Evolutionary conservation across 53 echinoderm and acorn worm species (phyloP).

Genomic region (Echinometra lucunter): DNA sequence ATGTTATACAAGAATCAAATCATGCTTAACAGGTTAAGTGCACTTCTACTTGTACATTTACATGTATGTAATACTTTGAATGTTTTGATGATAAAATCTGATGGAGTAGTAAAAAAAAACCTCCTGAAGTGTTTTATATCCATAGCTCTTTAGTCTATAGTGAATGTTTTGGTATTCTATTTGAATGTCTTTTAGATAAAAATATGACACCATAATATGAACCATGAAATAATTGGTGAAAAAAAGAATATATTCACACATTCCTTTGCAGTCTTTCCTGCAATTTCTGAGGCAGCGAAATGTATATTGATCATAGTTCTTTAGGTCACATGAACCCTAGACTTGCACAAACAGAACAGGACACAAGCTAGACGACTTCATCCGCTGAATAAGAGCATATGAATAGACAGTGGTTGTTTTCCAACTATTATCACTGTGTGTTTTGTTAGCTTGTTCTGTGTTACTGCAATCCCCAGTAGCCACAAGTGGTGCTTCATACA

Average conservation of each 20-base stretch:
- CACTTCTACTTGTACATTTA: not conserved
- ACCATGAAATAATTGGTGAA: not conserved
- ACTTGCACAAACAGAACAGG: constrained; percentile 1
- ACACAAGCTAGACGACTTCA: not conserved
- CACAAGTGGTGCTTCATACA: constrained; percentile 30
- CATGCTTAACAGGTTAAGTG: no score
- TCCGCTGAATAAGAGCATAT: not conserved
- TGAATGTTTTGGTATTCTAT: no score
- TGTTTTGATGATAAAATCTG: not conserved
- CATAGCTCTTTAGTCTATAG: no score
- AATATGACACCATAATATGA: not conserved
- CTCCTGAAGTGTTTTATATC: no score
- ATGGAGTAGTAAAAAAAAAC: not conserved
- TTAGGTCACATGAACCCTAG: not conserved
- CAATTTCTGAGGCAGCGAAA: not conserved
- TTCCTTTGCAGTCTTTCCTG: not conserved
- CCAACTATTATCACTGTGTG: not conserved
- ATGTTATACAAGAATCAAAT: no score
- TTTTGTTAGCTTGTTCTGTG: not conserved
- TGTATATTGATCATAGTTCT: not conserved
- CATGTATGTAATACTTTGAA: not conserved
- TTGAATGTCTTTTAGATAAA: not conserved
- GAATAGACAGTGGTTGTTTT: not conserved
- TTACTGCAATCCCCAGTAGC: not conserved
- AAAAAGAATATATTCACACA: not conserved